Conservation (phyloP, 2,888 invertebrate species). For the Cremastobaeus sp. region DNA sequence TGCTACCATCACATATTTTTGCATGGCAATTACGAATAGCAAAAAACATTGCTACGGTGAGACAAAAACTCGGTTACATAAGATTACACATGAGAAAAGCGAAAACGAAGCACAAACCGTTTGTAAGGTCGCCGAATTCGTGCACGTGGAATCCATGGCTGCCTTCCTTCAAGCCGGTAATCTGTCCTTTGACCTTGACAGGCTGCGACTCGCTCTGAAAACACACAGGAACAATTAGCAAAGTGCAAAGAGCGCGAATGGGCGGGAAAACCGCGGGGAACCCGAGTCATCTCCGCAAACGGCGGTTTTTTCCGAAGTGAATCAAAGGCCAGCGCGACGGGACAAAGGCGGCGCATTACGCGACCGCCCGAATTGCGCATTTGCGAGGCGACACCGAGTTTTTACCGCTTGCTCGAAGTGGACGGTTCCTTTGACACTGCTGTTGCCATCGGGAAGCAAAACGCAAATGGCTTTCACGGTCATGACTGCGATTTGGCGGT, state of each 20-base stretch:
- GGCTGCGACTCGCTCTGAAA: conserved; percentile 82
- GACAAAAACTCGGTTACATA: no score
- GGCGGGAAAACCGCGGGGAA: background rate
- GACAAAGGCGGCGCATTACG: background rate
- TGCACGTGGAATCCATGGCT: conserved; percentile 95
- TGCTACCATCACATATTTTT: no score
- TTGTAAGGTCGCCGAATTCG: conserved; percentile 97
- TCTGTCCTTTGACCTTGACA: conserved; percentile 89
- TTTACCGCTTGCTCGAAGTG: conserved; percentile 85
- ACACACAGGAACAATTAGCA: background rate
- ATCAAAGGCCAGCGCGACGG: background rate
- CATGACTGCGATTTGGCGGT: conserved; percentile 69
- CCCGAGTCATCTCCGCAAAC: background rate
- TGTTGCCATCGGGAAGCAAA: no score
- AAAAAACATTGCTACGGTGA: no score
- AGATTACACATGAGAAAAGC: no score
- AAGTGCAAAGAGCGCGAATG: background rate
- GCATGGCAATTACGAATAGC: no score
- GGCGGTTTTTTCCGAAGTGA: background rate
- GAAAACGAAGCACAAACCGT: no score
- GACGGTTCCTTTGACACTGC: conserved; percentile 90
- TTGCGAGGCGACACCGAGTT: no score
- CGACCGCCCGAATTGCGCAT: background rate
- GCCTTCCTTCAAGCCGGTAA: conserved; percentile 88
- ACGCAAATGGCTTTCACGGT: conserved; percentile 90